These are phyloP conservation scores for Teleogryllus oceanicus DNA, from an alignment of 2,888 invertebrate species.

Conservation along the genomic window DNA sequence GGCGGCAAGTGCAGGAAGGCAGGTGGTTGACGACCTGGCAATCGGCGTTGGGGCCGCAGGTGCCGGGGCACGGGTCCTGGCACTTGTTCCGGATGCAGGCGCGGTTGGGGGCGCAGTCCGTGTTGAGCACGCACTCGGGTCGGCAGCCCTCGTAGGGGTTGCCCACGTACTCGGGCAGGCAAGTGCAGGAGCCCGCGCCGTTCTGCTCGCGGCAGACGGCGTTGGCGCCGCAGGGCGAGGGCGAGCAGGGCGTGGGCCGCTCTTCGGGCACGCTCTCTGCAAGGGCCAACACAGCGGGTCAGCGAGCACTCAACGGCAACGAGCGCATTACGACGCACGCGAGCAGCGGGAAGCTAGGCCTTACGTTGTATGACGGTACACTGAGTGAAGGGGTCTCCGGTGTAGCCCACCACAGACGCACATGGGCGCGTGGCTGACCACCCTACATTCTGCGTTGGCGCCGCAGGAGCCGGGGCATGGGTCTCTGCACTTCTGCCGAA, in stretches of 20 bases:
- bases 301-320: neutral
- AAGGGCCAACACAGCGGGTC: neutral
- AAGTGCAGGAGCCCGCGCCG: slow-evolving; percentile 66
- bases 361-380: slow-evolving; percentile 48
- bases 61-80: slow-evolving; percentile 73
- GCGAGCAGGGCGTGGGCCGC: slow-evolving; percentile 42
- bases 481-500: slow-evolving; percentile 48
- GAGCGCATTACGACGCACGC: neutral
- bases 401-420: slow-evolving; percentile 66
- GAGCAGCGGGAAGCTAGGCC: slow-evolving; percentile 22
- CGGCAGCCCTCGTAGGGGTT: slow-evolving; percentile 75
- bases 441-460: slow-evolving; percentile 67
- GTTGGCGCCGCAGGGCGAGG: slow-evolving; percentile 72
- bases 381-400: slow-evolving; percentile 73
- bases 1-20: slow-evolving; percentile 64
- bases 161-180: slow-evolving; percentile 67
- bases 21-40: slow-evolving; percentile 73
- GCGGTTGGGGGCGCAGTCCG: slow-evolving; percentile 66
- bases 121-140: slow-evolving; percentile 64
- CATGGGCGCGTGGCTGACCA: slow-evolving; percentile 69
- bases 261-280: slow-evolving; percentile 46
- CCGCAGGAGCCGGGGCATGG: slow-evolving; percentile 71
- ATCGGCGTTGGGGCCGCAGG: slow-evolving; percentile 69
- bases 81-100: slow-evolving; percentile 72
- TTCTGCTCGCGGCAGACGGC: slow-evolving; percentile 65